Base-by-base conservation (phyloP, 2,113 vertebrate genomes). In the Charina bottae region DNA sequence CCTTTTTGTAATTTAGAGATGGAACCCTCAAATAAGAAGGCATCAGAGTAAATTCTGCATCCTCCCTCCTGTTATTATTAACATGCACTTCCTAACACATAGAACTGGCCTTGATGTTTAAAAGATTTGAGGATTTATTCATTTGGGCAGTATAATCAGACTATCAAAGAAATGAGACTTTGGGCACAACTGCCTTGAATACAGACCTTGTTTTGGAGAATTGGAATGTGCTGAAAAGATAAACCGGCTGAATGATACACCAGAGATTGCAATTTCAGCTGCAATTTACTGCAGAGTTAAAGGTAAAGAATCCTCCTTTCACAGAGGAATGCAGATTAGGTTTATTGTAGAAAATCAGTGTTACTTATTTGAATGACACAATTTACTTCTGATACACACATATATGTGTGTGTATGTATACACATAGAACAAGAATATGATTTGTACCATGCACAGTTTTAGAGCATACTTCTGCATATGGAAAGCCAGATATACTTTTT, bases 351-450 rank as follows among this genome's bases (percentile, higher is more conserved):
- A 95, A 6, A 93, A 78, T 6, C 53, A 19, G 4, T 92, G 91
- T 95, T 94, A 88, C 94, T 94, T 95, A 90, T 62, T 88, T 83
- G 84, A 90, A 93, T 60, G 0, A 92, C 10, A 56, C 13, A 72
- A 90, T 88, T 92, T 96, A 4, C 46, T 94, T 93, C 13, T 93
- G 89, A 89, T 94, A 92, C 90, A 56, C 56, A 88, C 89, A 24
- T 93, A 56, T 89, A 64, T 2, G 28, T 15, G 28, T 1, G 28
- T 10, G 10, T 24, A 28, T 17, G 13, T 78, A 37, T 78, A 42
- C 17, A 78, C 33, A 42, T 19, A 0, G 0, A 58, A 94, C 6
- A 91, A 87, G 93, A 89, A 87, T 28, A 1, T 33, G 54, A 93
- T 89, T 91, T 89, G 0, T 95, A 93, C 54, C 17, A 90, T 17